Evolutionary conservation across 2,113 vertebrate genomes (phyloP).

Genomic region (Mastomys natalensis): DNA sequence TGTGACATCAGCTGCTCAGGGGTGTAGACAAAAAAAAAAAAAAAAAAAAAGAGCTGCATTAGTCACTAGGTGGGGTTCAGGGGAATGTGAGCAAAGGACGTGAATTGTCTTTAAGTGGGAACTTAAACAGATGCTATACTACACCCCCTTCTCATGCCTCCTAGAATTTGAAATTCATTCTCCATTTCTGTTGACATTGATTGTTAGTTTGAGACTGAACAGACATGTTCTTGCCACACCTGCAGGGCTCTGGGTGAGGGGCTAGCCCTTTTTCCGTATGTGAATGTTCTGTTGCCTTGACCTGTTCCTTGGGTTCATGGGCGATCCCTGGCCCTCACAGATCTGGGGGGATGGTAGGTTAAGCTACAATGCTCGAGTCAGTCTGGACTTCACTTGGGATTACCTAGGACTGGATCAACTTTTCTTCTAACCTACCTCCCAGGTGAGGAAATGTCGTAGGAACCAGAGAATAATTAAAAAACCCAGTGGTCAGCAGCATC

Average conservation of each 20-base stretch:
- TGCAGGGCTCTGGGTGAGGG: background rate
- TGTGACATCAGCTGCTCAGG: conserved; percentile 55
- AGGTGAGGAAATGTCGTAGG: conserved; percentile 54
- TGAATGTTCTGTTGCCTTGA: background rate
- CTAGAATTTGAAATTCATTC: conserved; percentile 4
- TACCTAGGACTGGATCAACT: background rate
- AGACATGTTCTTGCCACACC: background rate
- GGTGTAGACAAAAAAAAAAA: conserved; percentile 44
- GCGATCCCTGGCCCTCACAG: accelerated
- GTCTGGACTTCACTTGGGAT: background rate
- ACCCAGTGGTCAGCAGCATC: conserved; percentile 62
- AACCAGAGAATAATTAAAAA: conserved; percentile 38
- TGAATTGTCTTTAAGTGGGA: background rate
- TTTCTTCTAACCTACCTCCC: conserved; percentile 27
- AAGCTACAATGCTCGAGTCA: background rate
- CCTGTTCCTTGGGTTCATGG: background rate
- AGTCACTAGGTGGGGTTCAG: conserved; percentile 31
- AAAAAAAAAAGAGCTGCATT: background rate
- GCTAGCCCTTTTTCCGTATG: background rate
- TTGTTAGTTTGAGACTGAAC: background rate
- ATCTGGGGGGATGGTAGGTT: background rate
- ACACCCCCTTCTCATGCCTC: background rate
- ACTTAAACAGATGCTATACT: background rate
- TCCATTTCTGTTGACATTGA: conserved; percentile 17
- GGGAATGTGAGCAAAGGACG: background rate